phyloP scores from a whole-genome alignment of 1,140 invertebrate species.

The Pygmarrhopalites habei region DNA sequence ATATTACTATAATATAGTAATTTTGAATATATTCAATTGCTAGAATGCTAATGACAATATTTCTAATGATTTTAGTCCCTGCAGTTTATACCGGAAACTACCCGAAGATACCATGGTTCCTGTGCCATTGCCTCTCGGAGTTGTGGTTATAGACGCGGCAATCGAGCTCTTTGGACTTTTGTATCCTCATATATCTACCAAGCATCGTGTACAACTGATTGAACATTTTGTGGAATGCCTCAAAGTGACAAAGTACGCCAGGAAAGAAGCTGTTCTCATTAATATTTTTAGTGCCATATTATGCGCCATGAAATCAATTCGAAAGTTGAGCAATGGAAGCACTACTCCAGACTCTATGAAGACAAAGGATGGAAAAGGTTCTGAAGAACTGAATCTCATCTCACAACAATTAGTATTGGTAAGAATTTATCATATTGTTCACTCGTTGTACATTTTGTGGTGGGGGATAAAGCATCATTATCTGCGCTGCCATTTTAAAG shows the following conservation, averaged over 20 bases:
- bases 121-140: constrained; percentile 87
- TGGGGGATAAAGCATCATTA: too few relatives aligned
- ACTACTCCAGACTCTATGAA: constrained; percentile 7
- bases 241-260: constrained; percentile 65
- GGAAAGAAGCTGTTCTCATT: constrained; percentile 92
- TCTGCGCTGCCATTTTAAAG: too few relatives aligned
- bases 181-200: constrained; percentile 87
- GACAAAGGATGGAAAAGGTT: constrained; percentile 27
- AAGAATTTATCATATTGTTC: constrained; percentile 17
- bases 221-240: constrained; percentile 95
- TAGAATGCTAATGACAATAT: too few relatives aligned
- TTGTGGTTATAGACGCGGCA: constrained; percentile 91
- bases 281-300: constrained; percentile 93
- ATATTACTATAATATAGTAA: too few relatives aligned
- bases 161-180: constrained; percentile 88
- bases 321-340: constrained; percentile 17
- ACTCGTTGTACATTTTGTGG: not conserved
- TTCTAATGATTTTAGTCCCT: not conserved
- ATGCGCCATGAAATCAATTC: constrained; percentile 65
- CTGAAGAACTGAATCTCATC: constrained; percentile 32
- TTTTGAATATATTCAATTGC: too few relatives aligned
- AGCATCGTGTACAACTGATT: constrained; percentile 91
- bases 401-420: constrained; percentile 36
- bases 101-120: constrained; percentile 50
- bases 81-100: too few relatives aligned